Evolutionary conservation across 1,140 invertebrate genomes (phyloP).

Genomic region (Aethina tumida): DNA sequence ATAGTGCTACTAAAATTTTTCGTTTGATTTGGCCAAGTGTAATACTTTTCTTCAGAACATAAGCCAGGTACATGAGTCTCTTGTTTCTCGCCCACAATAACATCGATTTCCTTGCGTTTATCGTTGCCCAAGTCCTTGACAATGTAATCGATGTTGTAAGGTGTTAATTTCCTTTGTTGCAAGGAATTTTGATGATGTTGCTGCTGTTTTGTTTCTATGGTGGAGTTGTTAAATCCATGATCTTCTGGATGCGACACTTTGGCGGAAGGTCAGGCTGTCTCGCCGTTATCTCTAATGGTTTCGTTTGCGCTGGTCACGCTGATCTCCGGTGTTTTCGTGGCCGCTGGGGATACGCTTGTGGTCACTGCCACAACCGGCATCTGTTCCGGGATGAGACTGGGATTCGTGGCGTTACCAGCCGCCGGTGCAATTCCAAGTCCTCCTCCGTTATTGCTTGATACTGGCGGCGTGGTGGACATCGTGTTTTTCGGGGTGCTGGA

Average conservation of each 20-base stretch:
- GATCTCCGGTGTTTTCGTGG: conserved; percentile 1
- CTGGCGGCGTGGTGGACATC: conserved; percentile 17
- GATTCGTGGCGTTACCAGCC: conserved; percentile 1
- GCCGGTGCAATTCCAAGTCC: too few relatives aligned
- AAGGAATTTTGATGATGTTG: conserved; percentile 7
- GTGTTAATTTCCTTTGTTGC: conserved; percentile 7
- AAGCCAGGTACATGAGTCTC: too few relatives aligned
- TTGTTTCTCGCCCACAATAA: neutral
- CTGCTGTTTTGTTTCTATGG: conserved; percentile 1
- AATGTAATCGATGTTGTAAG: conserved; percentile 14
- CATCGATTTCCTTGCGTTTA: neutral
- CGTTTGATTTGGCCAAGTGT: too few relatives aligned
- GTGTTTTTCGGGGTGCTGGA: conserved; percentile 11
- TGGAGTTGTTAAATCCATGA: neutral
- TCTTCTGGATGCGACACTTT: conserved; percentile 5
- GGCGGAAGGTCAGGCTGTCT: conserved; percentile 31
- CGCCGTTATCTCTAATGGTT: conserved; percentile 32
- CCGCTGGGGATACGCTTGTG: neutral
- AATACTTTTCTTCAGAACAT: too few relatives aligned
- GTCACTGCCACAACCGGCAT: neutral
- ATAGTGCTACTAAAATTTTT: too few relatives aligned
- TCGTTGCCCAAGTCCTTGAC: conserved; percentile 8
- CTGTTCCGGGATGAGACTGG: neutral
- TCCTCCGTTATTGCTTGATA: conserved; percentile 10
- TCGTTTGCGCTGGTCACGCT: conserved; percentile 24